Evolutionary conservation across 1,140 invertebrate genomes (phyloP).

Genomic region (Aphis craccivora): DNA sequence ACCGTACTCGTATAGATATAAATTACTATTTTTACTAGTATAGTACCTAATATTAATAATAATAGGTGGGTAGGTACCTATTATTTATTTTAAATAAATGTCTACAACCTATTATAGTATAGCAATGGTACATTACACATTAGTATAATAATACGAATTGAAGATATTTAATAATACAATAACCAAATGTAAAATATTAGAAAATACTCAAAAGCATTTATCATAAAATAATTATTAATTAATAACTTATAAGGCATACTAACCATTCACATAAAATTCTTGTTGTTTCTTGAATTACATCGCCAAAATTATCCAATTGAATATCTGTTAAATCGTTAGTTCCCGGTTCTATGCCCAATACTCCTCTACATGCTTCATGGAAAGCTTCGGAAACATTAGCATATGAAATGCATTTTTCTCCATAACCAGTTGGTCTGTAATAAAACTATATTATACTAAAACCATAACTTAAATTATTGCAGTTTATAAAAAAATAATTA

Average conservation of each 20-base stretch:
- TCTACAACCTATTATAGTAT: not conserved
- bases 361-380: slow-evolving; percentile 45
- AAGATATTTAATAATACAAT: not conserved
- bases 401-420: slow-evolving; percentile 46
- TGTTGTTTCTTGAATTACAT: slow-evolving; percentile 48
- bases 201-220: not conserved
- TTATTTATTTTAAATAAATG: not conserved
- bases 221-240: not conserved
- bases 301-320: slow-evolving; percentile 47
- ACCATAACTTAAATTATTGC: not conserved
- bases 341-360: slow-evolving; percentile 28
- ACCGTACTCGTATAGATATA: too few species aligned
- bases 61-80: not conserved
- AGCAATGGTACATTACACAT: too few species aligned
- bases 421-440: slow-evolving; percentile 29
- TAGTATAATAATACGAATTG: not conserved
- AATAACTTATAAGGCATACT: not conserved
- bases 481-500: not conserved
- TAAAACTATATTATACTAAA: not conserved
- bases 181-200: not conserved
- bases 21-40: not conserved
- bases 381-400: slow-evolving; percentile 45
- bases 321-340: slow-evolving; percentile 53
- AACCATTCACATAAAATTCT: slow-evolving; percentile 53
- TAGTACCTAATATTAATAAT: not conserved